phyloP scores from a whole-genome alignment of 2,888 invertebrate genomes.

The Oligia strigilis region DNA sequence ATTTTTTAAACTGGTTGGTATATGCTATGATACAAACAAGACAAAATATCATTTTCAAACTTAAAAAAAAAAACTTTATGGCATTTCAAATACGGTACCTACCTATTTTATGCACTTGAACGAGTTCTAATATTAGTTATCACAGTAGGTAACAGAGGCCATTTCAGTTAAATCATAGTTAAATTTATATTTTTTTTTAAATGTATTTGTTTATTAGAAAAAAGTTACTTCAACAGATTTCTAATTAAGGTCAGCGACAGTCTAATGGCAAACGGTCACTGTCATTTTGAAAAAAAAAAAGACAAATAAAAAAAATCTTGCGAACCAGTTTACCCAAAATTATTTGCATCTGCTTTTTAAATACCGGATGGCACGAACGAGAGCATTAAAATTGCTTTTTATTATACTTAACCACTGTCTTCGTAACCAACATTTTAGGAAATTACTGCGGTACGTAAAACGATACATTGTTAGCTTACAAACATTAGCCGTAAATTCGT shows the following conservation, averaged over 20 bases:
- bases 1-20: background rate
- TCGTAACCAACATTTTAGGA: slow-evolving; percentile 67
- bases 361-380: slow-evolving; percentile 77
- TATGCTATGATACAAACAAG: background rate
- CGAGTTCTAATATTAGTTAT: background rate
- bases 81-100: too few species aligned
- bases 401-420: slow-evolving; percentile 76
- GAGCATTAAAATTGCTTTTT: slow-evolving; percentile 74
- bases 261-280: slow-evolving; percentile 54
- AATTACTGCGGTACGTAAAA: slow-evolving; percentile 64
- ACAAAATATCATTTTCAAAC: too few species aligned
- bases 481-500: slow-evolving; percentile 45
- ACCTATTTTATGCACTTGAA: too few species aligned
- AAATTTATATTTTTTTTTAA: background rate
- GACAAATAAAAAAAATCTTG: slow-evolving; percentile 30
- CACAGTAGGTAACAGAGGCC: background rate
- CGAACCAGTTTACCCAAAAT: slow-evolving; percentile 69
- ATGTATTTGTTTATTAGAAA: background rate
- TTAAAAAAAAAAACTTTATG: too few species aligned
- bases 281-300: slow-evolving; percentile 46
- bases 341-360: slow-evolving; percentile 80
- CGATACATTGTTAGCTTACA: slow-evolving; percentile 55
- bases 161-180: too few species aligned
- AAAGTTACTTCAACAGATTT: background rate
- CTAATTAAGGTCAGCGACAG: slow-evolving; percentile 19